Conservation (phyloP, 2,113 vertebrate species). For the Furnarius figulus region DNA sequence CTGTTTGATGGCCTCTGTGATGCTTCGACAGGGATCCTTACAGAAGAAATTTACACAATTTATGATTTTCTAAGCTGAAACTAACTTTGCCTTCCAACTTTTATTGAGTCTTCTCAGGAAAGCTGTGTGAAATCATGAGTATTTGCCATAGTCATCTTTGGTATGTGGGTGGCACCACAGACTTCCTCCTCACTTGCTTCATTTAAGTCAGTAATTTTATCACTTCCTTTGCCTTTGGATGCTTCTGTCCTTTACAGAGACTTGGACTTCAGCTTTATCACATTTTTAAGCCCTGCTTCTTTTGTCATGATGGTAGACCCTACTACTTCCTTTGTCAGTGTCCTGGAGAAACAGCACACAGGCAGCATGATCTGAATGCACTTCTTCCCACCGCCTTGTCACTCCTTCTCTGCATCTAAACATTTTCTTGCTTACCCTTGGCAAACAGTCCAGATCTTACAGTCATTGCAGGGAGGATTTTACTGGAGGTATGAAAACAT, state of each 20-base stretch:
- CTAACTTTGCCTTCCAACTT: neutral
- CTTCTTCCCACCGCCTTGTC: neutral
- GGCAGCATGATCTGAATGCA: neutral
- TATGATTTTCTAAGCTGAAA: neutral
- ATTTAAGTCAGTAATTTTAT: neutral
- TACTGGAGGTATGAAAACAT: neutral
- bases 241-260: neutral
- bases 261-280: neutral
- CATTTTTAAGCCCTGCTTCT: neutral
- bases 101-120: neutral
- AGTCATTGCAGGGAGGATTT: neutral
- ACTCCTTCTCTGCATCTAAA: neutral
- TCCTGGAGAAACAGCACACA: neutral
- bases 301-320: rapidly evolving
- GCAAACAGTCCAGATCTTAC: neutral
- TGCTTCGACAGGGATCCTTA: neutral
- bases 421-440: neutral
- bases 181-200: neutral
- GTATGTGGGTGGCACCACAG: too few relatives aligned
- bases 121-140: rapidly evolving
- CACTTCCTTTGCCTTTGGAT: neutral
- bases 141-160: neutral
- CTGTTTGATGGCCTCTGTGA: neutral
- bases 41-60: neutral
- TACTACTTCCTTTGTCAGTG: neutral